Evolutionary conservation across 2,113 vertebrate species (phyloP).

Genomic region (Aythya baeri): DNA sequence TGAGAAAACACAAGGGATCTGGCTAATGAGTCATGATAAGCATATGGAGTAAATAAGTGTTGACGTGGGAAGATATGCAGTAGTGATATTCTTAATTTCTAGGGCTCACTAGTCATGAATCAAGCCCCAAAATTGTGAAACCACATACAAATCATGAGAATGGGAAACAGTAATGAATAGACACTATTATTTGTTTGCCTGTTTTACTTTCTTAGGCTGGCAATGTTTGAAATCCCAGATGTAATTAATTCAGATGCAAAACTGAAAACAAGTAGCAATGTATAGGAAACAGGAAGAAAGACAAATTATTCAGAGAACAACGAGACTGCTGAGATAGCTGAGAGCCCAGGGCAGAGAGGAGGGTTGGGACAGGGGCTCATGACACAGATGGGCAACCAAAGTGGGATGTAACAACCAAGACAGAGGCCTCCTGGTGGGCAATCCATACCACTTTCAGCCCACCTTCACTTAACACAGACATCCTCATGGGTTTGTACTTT

Average conservation of each 20-base stretch:
- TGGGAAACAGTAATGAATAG: not conserved
- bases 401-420: not conserved
- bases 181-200: not conserved
- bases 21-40: not conserved
- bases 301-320: not conserved
- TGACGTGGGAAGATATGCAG: not conserved
- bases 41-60: not conserved
- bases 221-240: not conserved
- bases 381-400: not conserved
- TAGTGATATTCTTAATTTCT: not conserved
- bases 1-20: not conserved
- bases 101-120: not conserved
- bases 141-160: not conserved
- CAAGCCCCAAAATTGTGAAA: not conserved
- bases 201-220: not conserved
- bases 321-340: not conserved
- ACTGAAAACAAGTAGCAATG: not conserved
- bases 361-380: not conserved
- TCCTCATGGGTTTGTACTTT: not conserved
- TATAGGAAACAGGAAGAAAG: not conserved
- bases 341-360: not conserved
- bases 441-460: not conserved
- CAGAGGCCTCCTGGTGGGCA: not conserved
- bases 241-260: not conserved
- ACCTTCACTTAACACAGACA: not conserved